Base-by-base conservation (phyloP, 1,140 invertebrate species). In the Heliconius hermathena region DNA sequence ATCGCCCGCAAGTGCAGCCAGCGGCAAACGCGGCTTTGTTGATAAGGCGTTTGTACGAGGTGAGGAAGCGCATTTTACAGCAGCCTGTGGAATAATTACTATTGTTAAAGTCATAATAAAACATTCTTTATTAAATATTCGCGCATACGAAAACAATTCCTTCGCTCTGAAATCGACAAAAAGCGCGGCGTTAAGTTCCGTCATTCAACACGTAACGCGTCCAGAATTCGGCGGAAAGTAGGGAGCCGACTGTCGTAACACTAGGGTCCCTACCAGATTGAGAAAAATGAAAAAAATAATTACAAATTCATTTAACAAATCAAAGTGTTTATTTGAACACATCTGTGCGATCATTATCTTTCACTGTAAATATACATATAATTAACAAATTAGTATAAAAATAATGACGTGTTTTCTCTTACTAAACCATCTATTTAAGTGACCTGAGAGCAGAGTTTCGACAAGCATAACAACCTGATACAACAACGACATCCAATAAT, bases 21-120 rank as follows among this genome's bases (percentile, higher is more conserved):
- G 84, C 81, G 91, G 92, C 83, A 93, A 82, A 38, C 93, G 88
- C 77, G 93, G 90, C 84, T 93, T 93, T 76, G 89, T 93, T 70
- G 92, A 93, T 89, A 93, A 84, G 86, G 90, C 91, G 82, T 91
- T 93, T 79, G 92, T 93, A 81, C 93, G 91, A 82, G 92, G 91
- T 82, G 93, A 94, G 79, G 93, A 90, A 89, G 89, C 93, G 88
- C 89, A 92, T 90, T 93, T 94, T 82, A 94, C 91, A 83, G 93
- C 91, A 89, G 92, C 91, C 93, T 94, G 91, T 52, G 22, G 79
- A 85, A 77, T 87, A 84, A 77, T 78, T 76, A 82, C 8, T 82
- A 74, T 36, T 38, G 22, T 38, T 38, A 41, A 38, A 38, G 36
- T 38, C 36, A 72, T 36, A 41, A 38, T 41, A 41, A 71, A 29